A percentile compares a stretch with the other conserved stretches of the same genome.
These are phyloP conservation scores for Panulirus ornatus DNA, from an alignment of 1,140 invertebrate species.

Conservation along the genomic window DNA sequence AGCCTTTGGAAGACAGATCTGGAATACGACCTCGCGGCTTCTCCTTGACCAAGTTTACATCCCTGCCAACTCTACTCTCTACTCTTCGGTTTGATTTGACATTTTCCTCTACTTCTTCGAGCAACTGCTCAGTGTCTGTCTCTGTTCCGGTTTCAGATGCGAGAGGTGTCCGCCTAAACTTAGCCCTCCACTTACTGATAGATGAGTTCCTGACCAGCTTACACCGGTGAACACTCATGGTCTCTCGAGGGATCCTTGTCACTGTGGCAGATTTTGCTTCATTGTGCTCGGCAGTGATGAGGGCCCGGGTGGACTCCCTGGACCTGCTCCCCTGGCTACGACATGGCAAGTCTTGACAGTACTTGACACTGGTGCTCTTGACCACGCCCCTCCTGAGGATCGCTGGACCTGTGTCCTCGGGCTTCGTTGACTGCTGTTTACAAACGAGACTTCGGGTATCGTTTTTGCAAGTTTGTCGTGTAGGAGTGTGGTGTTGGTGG, in stretches of 20 bases:
- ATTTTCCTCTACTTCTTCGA: constrained; percentile 47
- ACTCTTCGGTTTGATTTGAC: not conserved
- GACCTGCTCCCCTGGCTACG: not conserved
- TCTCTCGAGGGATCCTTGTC: constrained; percentile 50
- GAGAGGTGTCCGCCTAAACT: constrained; percentile 45
- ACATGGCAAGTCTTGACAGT: constrained; percentile 15
- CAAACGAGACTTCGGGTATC: constrained; percentile 29
- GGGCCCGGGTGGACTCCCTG: not conserved
- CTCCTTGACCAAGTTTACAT: not conserved
- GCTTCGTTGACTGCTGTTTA: not conserved
- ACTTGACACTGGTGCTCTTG: constrained; percentile 8
- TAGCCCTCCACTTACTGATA: constrained; percentile 63
- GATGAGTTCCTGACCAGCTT: constrained; percentile 66
- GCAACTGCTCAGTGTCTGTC: constrained; percentile 63
- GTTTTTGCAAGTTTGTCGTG: not conserved
- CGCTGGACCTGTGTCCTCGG: not conserved
- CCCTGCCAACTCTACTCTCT: not conserved
- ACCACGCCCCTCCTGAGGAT: not conserved
- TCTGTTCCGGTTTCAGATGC: constrained; percentile 43
- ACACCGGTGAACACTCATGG: constrained; percentile 55
- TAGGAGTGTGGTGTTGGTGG: not conserved
- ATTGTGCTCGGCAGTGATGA: constrained; percentile 18
- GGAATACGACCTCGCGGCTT: constrained; percentile 1
- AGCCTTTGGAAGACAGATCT: constrained; percentile 2
- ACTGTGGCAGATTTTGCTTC: constrained; percentile 58